A percentile compares a stretch with the other conserved stretches of the same genome.
Evolutionary conservation across 2,888 invertebrate genomes (phyloP).

Genomic region (Anthrax anthrax): DNA sequence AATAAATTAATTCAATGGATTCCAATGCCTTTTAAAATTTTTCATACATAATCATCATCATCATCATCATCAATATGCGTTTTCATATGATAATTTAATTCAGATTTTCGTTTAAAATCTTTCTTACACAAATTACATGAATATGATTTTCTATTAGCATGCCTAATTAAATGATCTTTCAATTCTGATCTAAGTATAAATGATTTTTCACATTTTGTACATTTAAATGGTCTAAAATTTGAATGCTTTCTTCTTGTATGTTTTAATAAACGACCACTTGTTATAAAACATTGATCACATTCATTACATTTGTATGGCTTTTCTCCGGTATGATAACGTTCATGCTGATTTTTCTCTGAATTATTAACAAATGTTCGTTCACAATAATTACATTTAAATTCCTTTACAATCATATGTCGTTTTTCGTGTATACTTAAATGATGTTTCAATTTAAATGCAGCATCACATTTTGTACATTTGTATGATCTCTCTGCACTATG

Average conservation of each 20-base stretch:
- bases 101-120: neutral
- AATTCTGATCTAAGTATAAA: neutral
- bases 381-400: neutral
- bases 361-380: neutral
- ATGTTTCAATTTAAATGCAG: no score
- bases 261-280: no score
- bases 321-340: neutral
- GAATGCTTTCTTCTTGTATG: no score
- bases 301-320: neutral
- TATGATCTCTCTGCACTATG: neutral
- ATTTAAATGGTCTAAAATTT: neutral
- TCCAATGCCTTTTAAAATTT: no score
- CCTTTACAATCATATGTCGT: no score
- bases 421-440: no score
- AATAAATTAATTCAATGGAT: no score
- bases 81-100: neutral
- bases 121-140: neutral
- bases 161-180: neutral
- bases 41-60: no score
- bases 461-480: neutral
- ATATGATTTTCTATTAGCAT: neutral
- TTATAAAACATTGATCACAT: neutral
- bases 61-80: no score
- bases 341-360: neutral
- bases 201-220: neutral